A percentile compares a stretch with the other conserved stretches of the same genome.
These are phyloP conservation scores for Anguilla obscura DNA, from an alignment of 2,797 vertebrate species.

Conservation along the genomic window DNA sequence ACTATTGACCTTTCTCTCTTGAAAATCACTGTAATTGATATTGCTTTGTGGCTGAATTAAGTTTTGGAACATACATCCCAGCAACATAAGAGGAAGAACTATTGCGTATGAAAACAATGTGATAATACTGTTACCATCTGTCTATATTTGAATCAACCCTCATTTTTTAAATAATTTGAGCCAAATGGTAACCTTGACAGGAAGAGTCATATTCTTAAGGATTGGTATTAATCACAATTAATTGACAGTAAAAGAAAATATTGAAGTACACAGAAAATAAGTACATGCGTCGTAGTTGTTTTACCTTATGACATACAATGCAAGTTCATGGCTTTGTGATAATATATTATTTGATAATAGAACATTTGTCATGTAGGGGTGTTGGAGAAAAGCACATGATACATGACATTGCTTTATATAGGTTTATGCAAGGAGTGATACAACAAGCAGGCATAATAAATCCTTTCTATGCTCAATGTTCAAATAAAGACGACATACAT, in stretches of 20 bases:
- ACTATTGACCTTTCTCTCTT: constrained; percentile 61
- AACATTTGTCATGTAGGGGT: too few species aligned
- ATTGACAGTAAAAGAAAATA: too few species aligned
- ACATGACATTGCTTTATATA: too few species aligned
- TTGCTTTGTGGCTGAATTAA: constrained; percentile 56
- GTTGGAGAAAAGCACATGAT: too few species aligned
- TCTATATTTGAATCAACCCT: neutral
- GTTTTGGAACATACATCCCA: neutral
- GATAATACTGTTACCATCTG: neutral
- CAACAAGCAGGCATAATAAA: too few species aligned
- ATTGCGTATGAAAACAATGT: neutral
- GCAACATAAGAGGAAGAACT: neutral
- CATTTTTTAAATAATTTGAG: neutral
- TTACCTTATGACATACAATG: too few species aligned
- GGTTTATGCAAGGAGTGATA: too few species aligned
- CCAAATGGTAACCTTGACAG: neutral
- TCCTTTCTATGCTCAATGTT: too few species aligned
- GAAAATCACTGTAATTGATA: constrained; percentile 62
- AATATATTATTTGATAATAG: too few species aligned
- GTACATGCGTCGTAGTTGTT: too few species aligned
- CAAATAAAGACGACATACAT: neutral
- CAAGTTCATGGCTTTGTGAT: too few species aligned
- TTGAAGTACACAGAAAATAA: too few species aligned
- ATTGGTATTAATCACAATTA: neutral
- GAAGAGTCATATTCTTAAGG: neutral